These are phyloP conservation scores for Ornithoptera alexandrae DNA, from an alignment of 2,888 invertebrate genomes.

Conservation along the genomic window DNA sequence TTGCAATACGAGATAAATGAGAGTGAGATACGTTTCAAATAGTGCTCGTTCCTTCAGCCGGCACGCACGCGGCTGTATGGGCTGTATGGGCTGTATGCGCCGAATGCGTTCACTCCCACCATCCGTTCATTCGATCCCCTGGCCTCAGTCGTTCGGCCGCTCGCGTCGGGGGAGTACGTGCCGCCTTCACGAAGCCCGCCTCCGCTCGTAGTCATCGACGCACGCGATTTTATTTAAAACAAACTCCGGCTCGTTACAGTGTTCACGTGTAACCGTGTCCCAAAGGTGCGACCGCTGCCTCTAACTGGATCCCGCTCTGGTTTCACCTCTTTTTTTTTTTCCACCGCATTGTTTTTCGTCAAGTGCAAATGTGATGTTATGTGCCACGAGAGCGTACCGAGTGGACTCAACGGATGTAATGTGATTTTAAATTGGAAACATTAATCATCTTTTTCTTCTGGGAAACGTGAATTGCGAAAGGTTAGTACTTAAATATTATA, in stretches of 20 bases:
- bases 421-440: constrained; percentile 71
- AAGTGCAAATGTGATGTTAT: constrained; percentile 78
- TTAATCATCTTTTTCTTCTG: constrained; percentile 48
- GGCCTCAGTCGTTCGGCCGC: constrained; percentile 61
- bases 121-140: constrained; percentile 51
- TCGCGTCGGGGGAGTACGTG: constrained; percentile 37
- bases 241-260: constrained; percentile 56
- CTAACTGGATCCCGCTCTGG: constrained; percentile 56
- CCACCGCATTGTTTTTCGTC: constrained; percentile 54
- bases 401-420: constrained; percentile 72
- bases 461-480: constrained; percentile 32
- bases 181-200: constrained; percentile 33
- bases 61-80: constrained; percentile 45
- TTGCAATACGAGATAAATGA: background rate
- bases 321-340: constrained; percentile 41
- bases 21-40: constrained; percentile 20
- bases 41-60: constrained; percentile 29
- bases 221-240: constrained; percentile 53
- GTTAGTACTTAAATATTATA: constrained; percentile 25
- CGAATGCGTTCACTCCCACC: constrained; percentile 62
- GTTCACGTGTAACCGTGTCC: constrained; percentile 50
- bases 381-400: constrained; percentile 67
- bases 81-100: constrained; percentile 55
- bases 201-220: constrained; percentile 62
- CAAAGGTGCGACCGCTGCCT: constrained; percentile 44